A percentile compares a stretch with the other conserved stretches of the same genome.
phyloP scores from a whole-genome alignment of 2,888 invertebrate genomes.

The Clanis bilineata region DNA sequence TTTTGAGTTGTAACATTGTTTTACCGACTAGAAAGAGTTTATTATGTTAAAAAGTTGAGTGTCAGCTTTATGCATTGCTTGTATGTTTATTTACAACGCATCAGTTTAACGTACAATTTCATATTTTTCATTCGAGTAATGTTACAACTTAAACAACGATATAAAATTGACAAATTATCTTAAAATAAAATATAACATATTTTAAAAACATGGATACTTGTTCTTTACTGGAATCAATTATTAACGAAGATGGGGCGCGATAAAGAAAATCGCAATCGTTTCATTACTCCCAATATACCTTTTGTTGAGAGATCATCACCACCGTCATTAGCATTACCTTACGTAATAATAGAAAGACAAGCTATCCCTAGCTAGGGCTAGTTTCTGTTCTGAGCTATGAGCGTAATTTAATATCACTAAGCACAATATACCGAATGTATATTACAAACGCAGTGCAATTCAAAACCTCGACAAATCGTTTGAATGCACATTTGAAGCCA shows the following conservation, averaged over 20 bases:
- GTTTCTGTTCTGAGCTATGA: conserved; percentile 77
- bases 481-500: conserved; percentile 58
- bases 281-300: background rate
- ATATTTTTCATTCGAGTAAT: background rate
- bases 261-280: conserved; percentile 18
- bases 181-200: conserved; percentile 3
- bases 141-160: conserved; percentile 11
- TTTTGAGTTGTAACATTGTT: conserved; percentile 7
- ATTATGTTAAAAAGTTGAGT: background rate
- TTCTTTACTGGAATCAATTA: conserved; percentile 1
- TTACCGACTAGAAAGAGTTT: background rate
- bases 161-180: conserved; percentile 10
- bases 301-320: conserved; percentile 44
- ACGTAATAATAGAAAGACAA: conserved; percentile 51
- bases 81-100: conserved; percentile 3
- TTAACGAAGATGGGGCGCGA: background rate
- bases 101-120: background rate
- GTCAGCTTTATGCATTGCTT: background rate
- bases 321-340: conserved; percentile 48
- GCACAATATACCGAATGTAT: conserved; percentile 62
- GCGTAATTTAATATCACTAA: conserved; percentile 77
- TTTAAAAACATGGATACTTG: background rate
- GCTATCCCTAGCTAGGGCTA: conserved; percentile 75
- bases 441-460: conserved; percentile 51
- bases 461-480: conserved; percentile 41